A percentile compares a stretch with the other conserved stretches of the same genome.
Conservation (phyloP, 2,888 invertebrate species). For the Ormyrus nitidulus region DNA sequence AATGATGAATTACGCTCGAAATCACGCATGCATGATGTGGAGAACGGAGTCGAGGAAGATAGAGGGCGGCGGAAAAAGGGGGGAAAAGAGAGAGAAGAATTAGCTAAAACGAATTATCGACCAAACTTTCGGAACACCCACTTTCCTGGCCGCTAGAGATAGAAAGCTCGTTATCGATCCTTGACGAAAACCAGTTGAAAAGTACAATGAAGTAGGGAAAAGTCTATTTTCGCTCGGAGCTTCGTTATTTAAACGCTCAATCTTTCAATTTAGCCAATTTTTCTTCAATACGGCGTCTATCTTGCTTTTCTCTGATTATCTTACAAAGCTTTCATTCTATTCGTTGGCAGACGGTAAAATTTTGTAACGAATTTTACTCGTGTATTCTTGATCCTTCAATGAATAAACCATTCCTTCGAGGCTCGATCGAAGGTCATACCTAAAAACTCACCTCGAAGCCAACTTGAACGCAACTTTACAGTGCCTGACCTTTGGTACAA, state of each 20-base stretch:
- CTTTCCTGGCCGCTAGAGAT: slow-evolving; percentile 57
- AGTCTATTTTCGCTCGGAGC: slow-evolving; percentile 39
- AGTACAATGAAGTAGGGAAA: slow-evolving; percentile 51
- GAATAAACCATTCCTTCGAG: no score
- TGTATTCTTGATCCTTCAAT: no score
- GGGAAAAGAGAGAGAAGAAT: slow-evolving; percentile 57
- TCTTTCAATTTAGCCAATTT: slow-evolving; percentile 51
- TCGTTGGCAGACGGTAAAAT: no score
- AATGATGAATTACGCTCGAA: no score
- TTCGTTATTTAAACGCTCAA: slow-evolving; percentile 46
- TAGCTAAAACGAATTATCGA: slow-evolving; percentile 64
- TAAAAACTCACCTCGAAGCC: no score
- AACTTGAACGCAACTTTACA: no score
- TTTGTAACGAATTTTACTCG: no score
- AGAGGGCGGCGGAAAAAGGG: slow-evolving; percentile 7
- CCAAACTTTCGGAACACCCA: slow-evolving; percentile 63
- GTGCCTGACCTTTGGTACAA: no score
- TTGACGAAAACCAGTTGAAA: slow-evolving; percentile 57
- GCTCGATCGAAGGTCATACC: no score
- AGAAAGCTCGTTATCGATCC: slow-evolving; percentile 63
- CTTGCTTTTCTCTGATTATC: no score
- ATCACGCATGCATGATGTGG: background rate
- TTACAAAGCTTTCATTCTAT: no score
- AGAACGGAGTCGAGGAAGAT: background rate
- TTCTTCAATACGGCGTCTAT: slow-evolving; percentile 27